Percentiles rank a stretch among this genome's conserved stretches.
phyloP scores from a whole-genome alignment of 1,140 invertebrate species.

The Ceratina japonica region DNA sequence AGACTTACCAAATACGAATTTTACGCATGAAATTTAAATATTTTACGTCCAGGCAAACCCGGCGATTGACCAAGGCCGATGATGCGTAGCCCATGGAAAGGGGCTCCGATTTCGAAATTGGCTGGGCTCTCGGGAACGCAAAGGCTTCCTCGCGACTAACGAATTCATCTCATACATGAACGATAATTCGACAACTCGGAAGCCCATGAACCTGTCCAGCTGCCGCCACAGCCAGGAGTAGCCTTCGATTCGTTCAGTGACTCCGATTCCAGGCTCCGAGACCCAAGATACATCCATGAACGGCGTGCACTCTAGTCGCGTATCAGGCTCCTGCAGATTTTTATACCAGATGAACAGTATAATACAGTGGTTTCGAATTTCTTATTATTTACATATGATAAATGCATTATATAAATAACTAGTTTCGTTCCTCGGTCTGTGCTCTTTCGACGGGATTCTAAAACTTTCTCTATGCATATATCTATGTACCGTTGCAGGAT shows the following conservation, averaged over 20 bases:
- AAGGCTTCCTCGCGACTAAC: not conserved
- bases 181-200: slow-evolving; percentile 30
- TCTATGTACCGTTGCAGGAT: not conserved
- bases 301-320: not conserved
- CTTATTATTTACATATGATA: too few species aligned
- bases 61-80: too few species aligned
- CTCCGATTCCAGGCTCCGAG: slow-evolving; percentile 29
- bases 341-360: too few species aligned
- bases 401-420: too few species aligned
- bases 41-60: too few species aligned
- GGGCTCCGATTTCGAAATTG: not conserved
- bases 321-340: too few species aligned
- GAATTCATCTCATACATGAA: not conserved
- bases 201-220: slow-evolving; percentile 2
- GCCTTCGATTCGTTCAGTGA: slow-evolving; percentile 50
- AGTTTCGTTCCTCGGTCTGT: slow-evolving; percentile 2
- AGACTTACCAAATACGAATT: too few species aligned
- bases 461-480: not conserved
- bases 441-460: not conserved
- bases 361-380: too few species aligned
- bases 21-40: too few species aligned
- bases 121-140: not conserved
- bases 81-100: not conserved
- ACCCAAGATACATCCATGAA: slow-evolving; percentile 7
- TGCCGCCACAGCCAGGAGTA: slow-evolving; percentile 14